Evolutionary conservation across 2,113 vertebrate species (phyloP).

Genomic region (Nerophis lumbriciformis): DNA sequence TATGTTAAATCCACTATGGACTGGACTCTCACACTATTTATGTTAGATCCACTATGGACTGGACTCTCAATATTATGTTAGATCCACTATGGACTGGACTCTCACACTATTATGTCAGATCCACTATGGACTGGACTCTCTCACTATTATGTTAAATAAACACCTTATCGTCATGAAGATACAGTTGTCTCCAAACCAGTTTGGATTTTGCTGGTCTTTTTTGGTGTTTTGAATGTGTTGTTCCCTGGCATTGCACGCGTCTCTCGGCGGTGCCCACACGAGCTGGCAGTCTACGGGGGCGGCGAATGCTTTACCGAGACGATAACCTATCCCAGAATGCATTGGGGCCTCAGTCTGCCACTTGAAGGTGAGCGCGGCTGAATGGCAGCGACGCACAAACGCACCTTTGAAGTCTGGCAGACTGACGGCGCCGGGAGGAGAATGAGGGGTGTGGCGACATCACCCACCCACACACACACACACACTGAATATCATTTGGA

Average conservation of each 20-base stretch:
- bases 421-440: conserved; percentile 29
- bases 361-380: conserved; percentile 27
- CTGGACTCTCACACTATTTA: too few relatives aligned
- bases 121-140: too few relatives aligned
- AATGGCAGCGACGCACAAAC: conserved; percentile 57
- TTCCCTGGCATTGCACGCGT: conserved; percentile 52
- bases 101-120: too few relatives aligned
- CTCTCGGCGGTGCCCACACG: conserved; percentile 56
- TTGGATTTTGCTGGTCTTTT: background rate
- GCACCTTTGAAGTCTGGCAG: conserved; percentile 55
- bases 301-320: conserved; percentile 60
- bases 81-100: too few relatives aligned
- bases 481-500: conserved; percentile 13
- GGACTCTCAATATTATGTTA: too few relatives aligned
- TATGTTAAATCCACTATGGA: too few relatives aligned
- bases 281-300: conserved; percentile 48
- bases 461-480: conserved; percentile 52
- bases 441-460: conserved; percentile 51
- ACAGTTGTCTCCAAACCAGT: too few relatives aligned
- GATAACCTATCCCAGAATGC: conserved; percentile 66
- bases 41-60: too few relatives aligned
- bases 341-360: conserved; percentile 31
- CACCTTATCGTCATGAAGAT: too few relatives aligned
- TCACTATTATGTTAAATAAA: too few relatives aligned
- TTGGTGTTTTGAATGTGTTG: conserved; percentile 4